Evolutionary conservation across 2,888 invertebrate genomes (phyloP).

Genomic region (Nephrotoma guestfalica): DNA sequence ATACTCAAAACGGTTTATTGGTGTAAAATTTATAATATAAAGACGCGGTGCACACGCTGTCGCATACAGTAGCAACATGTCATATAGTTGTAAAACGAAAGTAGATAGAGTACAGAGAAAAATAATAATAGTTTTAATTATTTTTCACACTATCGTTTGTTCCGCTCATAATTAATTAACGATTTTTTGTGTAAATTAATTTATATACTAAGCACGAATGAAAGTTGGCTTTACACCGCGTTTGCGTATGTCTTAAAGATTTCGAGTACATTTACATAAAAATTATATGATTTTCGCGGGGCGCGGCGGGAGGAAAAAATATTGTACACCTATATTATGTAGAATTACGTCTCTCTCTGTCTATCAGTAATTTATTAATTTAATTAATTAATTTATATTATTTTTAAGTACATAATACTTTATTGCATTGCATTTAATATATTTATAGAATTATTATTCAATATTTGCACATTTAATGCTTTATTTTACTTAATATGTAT

Average conservation of each 20-base stretch:
- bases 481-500: neutral
- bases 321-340: too few species aligned
- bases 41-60: neutral
- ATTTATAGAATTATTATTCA: neutral
- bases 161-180: neutral
- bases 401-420: neutral
- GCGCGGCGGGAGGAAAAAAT: too few species aligned
- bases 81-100: neutral
- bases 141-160: neutral
- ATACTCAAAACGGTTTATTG: neutral
- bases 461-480: neutral
- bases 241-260: neutral
- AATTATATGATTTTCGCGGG: neutral
- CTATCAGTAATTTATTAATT: neutral
- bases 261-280: neutral
- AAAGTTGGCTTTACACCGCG: neutral
- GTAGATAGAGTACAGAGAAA: neutral
- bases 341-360: neutral
- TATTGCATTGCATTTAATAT: neutral
- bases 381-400: neutral
- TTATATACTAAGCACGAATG: neutral
- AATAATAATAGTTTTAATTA: neutral
- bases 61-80: neutral
- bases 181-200: neutral
- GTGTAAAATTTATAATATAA: neutral